Conservation (phyloP, 2,113 vertebrate species). For the Amphilophus citrinellus region DNA sequence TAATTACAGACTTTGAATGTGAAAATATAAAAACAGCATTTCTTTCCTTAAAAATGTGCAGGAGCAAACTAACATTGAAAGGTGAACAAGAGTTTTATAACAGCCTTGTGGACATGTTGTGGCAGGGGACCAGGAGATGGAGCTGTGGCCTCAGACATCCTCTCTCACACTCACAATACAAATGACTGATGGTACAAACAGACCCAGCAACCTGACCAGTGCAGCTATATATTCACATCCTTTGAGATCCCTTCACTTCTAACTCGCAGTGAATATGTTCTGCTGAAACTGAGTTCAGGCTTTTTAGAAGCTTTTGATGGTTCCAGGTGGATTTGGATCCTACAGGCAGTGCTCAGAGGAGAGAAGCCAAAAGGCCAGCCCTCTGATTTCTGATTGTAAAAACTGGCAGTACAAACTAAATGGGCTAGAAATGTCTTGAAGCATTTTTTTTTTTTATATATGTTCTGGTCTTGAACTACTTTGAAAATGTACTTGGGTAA, state of each 20-base stretch:
- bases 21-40: conserved; percentile 11
- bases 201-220: conserved; percentile 32
- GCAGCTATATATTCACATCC: conserved; percentile 31
- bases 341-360: conserved; percentile 10
- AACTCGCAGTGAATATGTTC: conserved; percentile 18
- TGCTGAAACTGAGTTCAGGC: conserved; percentile 34
- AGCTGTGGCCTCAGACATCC: conserved; percentile 68
- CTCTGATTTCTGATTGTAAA: conserved; percentile 19
- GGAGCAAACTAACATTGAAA: background rate
- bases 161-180: background rate
- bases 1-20: background rate
- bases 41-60: background rate
- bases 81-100: background rate
- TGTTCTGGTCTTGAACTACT: conserved; percentile 5
- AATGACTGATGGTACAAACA: conserved; percentile 19
- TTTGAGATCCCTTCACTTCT: conserved; percentile 29
- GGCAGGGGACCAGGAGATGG: conserved; percentile 71
- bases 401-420: conserved; percentile 14
- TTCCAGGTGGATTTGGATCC: conserved; percentile 19
- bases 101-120: conserved; percentile 15
- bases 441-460: conserved; percentile 6
- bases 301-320: conserved; percentile 30
- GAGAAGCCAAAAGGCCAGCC: background rate
- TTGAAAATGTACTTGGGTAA: conserved; percentile 1
- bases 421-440: background rate